Evolutionary conservation across 92 coral and sea anemone species (phyloP).

Genomic region (Parazoanthus atlanticus): DNA sequence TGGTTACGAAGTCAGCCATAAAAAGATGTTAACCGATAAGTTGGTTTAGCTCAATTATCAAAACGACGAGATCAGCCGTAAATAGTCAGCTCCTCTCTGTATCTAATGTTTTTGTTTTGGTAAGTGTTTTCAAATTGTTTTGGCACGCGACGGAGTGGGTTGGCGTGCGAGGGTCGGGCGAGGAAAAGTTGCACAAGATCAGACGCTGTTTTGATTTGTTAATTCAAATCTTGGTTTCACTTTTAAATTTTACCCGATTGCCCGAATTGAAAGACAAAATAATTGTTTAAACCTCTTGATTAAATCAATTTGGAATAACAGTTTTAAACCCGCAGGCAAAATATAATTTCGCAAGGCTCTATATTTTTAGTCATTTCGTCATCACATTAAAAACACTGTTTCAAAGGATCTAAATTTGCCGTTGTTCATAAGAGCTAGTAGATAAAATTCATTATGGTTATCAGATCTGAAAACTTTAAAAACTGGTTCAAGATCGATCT

Average conservation of each 20-base stretch:
- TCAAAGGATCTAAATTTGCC: no score
- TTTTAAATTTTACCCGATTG: not conserved
- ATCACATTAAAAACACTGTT: no score
- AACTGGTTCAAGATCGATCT: no score
- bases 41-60: not conserved
- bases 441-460: no score
- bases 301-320: no score
- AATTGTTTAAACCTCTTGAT: no score
- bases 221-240: not conserved
- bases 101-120: not conserved
- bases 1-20: not conserved
- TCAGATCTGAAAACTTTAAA: no score
- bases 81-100: not conserved
- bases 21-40: not conserved
- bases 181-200: not conserved
- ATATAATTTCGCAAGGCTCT: no score
- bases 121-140: conserved; percentile 31
- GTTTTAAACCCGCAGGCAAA: no score
- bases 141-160: conserved; percentile 38
- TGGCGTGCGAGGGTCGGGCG: not conserved
- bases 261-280: not conserved
- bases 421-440: no score
- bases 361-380: no score
- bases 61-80: not conserved
- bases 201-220: not conserved